A percentile compares a stretch with the other conserved stretches of the same genome.
phyloP scores from a whole-genome alignment of 2,888 invertebrate genomes.

The Mesorhabditis belari region DNA sequence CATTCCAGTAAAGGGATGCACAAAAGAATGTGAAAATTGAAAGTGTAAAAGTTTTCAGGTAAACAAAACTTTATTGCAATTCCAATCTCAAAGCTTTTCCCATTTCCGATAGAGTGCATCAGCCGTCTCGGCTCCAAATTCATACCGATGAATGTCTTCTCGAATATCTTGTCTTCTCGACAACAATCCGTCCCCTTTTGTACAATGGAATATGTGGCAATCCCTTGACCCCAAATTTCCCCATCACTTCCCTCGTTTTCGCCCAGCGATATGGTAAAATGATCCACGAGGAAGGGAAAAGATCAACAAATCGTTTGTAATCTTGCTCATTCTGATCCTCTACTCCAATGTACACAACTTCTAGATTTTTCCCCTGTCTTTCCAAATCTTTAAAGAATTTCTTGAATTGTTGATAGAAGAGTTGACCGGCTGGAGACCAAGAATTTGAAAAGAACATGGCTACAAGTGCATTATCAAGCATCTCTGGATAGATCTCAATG shows the following conservation, averaged over 20 bases:
- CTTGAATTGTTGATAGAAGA: not conserved
- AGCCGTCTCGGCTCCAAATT: not conserved
- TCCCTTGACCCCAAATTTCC: not conserved
- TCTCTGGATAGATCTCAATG: not conserved
- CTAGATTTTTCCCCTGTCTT: not conserved
- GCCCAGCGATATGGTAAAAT: not conserved
- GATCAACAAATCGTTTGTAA: not conserved
- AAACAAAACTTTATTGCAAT: not conserved
- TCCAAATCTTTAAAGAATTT: not conserved
- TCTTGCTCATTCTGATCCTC: not conserved
- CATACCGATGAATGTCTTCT: not conserved
- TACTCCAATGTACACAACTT: not conserved
- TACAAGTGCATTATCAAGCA: not conserved
- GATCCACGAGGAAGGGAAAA: not conserved
- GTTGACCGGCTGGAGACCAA: not conserved
- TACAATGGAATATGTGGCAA: not conserved
- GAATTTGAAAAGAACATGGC: not conserved
- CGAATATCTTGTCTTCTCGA: not conserved
- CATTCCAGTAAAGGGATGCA: too few relatives aligned
- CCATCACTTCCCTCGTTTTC: not conserved
- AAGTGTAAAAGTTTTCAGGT: too few relatives aligned
- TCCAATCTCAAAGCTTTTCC: not conserved
- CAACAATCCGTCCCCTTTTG: not conserved
- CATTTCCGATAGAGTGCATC: not conserved
- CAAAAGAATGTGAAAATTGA: not conserved